These are phyloP conservation scores for Apotomis betuletana DNA, from an alignment of 2,888 invertebrate species.

Conservation along the genomic window DNA sequence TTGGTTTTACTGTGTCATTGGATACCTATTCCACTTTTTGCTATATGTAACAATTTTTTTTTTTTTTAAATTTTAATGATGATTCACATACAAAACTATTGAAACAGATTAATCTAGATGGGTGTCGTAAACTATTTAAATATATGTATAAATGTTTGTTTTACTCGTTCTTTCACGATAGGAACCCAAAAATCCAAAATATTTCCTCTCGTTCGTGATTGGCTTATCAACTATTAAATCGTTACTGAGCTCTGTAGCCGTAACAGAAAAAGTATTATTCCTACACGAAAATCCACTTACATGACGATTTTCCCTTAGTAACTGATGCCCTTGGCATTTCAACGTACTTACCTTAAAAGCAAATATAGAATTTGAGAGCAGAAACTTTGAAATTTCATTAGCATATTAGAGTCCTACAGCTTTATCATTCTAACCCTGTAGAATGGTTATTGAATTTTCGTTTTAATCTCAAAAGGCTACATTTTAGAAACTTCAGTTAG, in stretches of 20 bases:
- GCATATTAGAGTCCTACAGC: background rate
- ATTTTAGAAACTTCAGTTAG: background rate
- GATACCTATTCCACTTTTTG: too few species aligned
- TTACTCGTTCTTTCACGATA: background rate
- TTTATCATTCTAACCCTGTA: background rate
- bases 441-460: too few species aligned
- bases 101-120: too few species aligned
- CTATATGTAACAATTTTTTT: too few species aligned
- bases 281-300: slow-evolving; percentile 38
- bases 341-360: background rate
- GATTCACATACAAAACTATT: too few species aligned
- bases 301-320: slow-evolving; percentile 21
- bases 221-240: slow-evolving; percentile 28
- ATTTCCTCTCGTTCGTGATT: slow-evolving; percentile 31
- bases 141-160: background rate
- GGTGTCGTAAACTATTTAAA: too few species aligned
- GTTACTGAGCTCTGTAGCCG: slow-evolving; percentile 21
- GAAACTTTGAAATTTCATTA: background rate
- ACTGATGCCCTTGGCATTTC: slow-evolving; percentile 7
- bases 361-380: background rate
- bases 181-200: background rate
- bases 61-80: too few species aligned
- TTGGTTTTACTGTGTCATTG: too few species aligned
- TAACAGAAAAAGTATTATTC: slow-evolving; percentile 22
- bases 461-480: background rate